Evolutionary conservation across 2,888 invertebrate species (phyloP), one percentile per base, ranked within the genome.

Genomic region (Doris montereyensis): DNA sequence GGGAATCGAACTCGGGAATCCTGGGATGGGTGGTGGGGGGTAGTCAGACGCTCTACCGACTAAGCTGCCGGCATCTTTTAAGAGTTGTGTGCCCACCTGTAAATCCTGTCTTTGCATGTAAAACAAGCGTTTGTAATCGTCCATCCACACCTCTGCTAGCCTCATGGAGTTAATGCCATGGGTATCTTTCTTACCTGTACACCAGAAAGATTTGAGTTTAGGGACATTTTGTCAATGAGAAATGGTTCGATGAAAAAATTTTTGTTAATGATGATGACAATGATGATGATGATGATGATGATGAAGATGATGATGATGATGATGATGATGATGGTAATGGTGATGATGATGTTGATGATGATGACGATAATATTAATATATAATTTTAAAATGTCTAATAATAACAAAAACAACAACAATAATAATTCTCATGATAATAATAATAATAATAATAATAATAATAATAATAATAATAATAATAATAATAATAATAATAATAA

Each of bases 141-240:
- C 98, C 98, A 98, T 98, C 98, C 98, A 98, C 5, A 97, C 97
- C 76, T 97, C 95, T 0, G 97, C 98, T 92, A 98, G 94, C 57
- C 99, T 94, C 60, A 97, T 97, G 0, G 98, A 98, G 92, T 99
- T 99, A 81, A 98, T 95, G 85, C 97, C 98, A 92, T 98, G 98
- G 0, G 98, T 97, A 91, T 98, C 93, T 87, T 93, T 92, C 84
- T 92, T 92, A 62, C 90, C 90, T 89, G 82, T 17, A 24, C n/a
- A n/a, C n/a, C n/a, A n/a, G n/a, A n/a, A n/a, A n/a, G n/a, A n/a
- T n/a, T n/a, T n/a, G n/a, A n/a, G n/a, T n/a, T n/a, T n/a, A n/a
- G n/a, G n/a, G n/a, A n/a, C n/a, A n/a, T n/a, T n/a, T n/a, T n/a
- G n/a, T n/a, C n/a, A n/a, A n/a, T n/a, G n/a, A n/a, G n/a, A n/a